Evolutionary conservation across 2,113 vertebrate species (phyloP).

Genomic region (Onychostruthus taczanowskii): DNA sequence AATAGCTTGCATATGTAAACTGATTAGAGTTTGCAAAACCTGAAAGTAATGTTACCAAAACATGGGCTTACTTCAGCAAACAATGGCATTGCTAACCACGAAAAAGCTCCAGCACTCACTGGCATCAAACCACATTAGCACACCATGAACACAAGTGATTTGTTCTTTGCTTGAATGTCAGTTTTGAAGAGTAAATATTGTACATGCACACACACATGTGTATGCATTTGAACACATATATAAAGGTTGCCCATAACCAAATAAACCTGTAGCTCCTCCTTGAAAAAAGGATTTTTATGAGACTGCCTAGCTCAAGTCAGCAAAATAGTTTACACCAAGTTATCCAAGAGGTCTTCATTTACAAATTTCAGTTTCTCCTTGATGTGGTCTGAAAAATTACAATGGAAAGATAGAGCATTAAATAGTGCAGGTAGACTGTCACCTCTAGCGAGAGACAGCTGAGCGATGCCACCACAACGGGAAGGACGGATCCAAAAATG

Average conservation of each 20-base stretch:
- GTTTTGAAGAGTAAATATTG: not conserved
- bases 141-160: not conserved
- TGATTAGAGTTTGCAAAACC: not conserved
- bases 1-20: slow-evolving; percentile 49
- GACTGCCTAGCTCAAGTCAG: not conserved
- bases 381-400: not conserved
- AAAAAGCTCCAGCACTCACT: not conserved
- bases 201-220: rapidly evolving
- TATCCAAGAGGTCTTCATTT: not conserved
- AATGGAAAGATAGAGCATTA: not conserved
- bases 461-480: not conserved
- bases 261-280: not conserved
- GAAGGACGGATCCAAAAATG: not conserved
- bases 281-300: not conserved
- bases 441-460: rapidly evolving
- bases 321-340: not conserved
- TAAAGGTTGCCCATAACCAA: not conserved
- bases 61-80: not conserved
- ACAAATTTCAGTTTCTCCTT: not conserved
- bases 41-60: slow-evolving; percentile 48
- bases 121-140: not conserved
- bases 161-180: not conserved
- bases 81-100: not conserved
- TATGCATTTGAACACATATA: not conserved
- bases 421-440: not conserved